These are phyloP conservation scores for Halcyon smyrnensis DNA, from an alignment of 2,797 vertebrate genomes.

Conservation along the genomic window DNA sequence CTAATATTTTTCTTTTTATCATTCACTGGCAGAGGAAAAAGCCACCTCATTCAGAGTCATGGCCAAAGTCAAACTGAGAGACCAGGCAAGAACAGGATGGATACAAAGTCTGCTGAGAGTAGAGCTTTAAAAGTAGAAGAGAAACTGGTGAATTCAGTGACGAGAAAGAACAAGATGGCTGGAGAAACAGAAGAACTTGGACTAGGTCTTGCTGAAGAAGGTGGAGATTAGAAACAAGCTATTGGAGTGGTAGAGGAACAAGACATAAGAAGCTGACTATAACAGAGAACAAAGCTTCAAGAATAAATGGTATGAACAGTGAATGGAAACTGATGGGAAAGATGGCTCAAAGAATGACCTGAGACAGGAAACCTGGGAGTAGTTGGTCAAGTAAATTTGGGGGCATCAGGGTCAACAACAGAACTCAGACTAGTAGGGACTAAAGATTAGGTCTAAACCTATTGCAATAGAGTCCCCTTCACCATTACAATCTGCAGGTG, in stretches of 20 bases:
- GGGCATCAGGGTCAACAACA: not conserved
- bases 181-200: not conserved
- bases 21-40: not conserved
- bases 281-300: not conserved
- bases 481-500: not conserved
- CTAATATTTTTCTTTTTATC: not conserved
- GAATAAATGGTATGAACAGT: not conserved
- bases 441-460: not conserved
- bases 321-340: not conserved
- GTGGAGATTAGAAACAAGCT: not conserved
- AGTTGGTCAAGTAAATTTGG: not conserved
- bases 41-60: not conserved
- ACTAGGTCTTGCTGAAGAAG: not conserved
- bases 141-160: not conserved
- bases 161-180: not conserved
- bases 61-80: not conserved
- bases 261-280: not conserved
- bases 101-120: not conserved
- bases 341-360: not conserved
- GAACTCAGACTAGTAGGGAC: not conserved
- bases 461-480: not conserved
- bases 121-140: not conserved
- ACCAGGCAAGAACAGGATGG: not conserved
- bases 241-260: not conserved
- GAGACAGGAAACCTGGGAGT: not conserved